Conservation (phyloP, 92 coral and sea anemone species). For the Pocillopora grandis region DNA sequence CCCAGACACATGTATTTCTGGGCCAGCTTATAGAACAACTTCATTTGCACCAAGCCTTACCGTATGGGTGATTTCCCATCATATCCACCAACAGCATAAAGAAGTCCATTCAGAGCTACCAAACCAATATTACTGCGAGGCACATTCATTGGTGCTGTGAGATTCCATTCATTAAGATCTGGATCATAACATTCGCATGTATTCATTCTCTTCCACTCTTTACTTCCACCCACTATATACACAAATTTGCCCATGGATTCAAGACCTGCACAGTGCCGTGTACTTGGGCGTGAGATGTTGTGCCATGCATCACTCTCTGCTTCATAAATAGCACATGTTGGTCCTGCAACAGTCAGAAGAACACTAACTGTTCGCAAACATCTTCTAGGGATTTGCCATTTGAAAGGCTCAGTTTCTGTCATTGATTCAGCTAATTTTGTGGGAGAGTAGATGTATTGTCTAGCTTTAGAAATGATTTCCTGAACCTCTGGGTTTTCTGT, state of each 20-base stretch:
- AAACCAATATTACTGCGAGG: conserved; percentile 91
- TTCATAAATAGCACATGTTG: conserved; percentile 74
- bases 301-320: conserved; percentile 77
- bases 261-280: conserved; percentile 95
- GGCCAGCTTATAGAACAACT: neutral
- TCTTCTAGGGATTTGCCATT: conserved; percentile 77
- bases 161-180: conserved; percentile 75
- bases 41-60: conserved; percentile 32
- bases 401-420: conserved; percentile 36
- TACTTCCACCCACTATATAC: conserved; percentile 94
- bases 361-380: conserved; percentile 85
- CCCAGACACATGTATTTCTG: too few relatives aligned
- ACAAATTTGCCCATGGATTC: conserved; percentile 75
- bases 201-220: conserved; percentile 86
- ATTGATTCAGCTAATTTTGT: conserved; percentile 30
- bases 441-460: conserved; percentile 41
- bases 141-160: conserved; percentile 75
- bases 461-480: conserved; percentile 63
- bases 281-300: conserved; percentile 66
- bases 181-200: conserved; percentile 87
- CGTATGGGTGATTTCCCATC: conserved; percentile 89
- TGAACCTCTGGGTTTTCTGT: conserved; percentile 60
- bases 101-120: conserved; percentile 69
- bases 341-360: conserved; percentile 82
- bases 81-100: conserved; percentile 96